A percentile compares a stretch with the other conserved stretches of the same genome.
phyloP scores from a whole-genome alignment of 2,888 invertebrate genomes.

The Leptinotarsa haldemani region DNA sequence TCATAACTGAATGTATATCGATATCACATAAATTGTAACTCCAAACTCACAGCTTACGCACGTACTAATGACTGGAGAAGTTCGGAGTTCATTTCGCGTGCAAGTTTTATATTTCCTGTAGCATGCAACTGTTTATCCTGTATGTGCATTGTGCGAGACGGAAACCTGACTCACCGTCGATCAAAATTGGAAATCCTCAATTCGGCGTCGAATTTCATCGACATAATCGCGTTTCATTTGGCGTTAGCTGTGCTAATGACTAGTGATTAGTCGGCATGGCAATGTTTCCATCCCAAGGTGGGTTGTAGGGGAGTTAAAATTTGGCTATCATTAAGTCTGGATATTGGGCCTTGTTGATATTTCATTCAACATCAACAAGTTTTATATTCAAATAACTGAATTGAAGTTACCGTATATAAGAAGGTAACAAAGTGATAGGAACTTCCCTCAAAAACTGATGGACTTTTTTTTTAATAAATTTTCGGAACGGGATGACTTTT shows the following conservation, averaged over 20 bases:
- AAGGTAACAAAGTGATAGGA: no score
- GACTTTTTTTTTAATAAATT: no score
- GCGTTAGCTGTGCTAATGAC: no score
- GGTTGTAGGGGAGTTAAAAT: background rate
- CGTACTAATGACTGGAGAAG: slow-evolving; percentile 20
- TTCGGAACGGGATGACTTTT: no score
- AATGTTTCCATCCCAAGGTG: background rate
- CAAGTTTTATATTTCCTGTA: slow-evolving; percentile 28
- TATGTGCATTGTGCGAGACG: slow-evolving; percentile 25
- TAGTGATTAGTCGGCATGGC: background rate
- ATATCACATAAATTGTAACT: no score
- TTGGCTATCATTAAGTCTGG: no score
- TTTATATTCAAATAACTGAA: no score
- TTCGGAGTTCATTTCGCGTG: slow-evolving; percentile 33
- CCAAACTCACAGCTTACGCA: slow-evolving; percentile 1
- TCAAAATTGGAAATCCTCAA: slow-evolving; percentile 25
- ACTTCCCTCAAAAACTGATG: no score
- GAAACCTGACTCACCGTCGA: slow-evolving; percentile 26
- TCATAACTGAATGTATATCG: no score
- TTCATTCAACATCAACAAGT: no score
- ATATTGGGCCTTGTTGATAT: no score
- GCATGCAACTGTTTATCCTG: slow-evolving; percentile 38
- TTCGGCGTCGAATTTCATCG: slow-evolving; percentile 10
- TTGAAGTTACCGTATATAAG: no score
- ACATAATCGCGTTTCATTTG: background rate